Evolutionary conservation across 2,888 invertebrate species (phyloP).

Genomic region (Polymixis lichenea): DNA sequence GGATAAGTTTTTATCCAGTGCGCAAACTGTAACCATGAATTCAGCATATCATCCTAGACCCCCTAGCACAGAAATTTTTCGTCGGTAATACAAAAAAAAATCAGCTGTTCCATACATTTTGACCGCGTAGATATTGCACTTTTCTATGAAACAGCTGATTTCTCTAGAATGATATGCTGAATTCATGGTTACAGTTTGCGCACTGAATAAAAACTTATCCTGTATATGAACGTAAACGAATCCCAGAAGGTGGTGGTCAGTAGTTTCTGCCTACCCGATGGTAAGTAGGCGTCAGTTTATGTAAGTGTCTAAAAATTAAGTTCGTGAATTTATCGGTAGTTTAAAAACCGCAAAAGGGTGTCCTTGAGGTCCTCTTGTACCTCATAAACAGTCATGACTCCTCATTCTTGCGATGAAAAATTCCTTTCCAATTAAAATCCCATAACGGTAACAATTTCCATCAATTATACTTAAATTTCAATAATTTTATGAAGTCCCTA

Average conservation of each 20-base stretch:
- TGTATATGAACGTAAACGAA: not conserved
- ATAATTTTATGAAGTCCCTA: constrained; percentile 53
- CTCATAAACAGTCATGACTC: constrained; percentile 16
- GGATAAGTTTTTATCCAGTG: too few relatives aligned
- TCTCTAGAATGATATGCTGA: too few relatives aligned
- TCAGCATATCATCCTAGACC: too few relatives aligned
- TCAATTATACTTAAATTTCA: constrained; percentile 58
- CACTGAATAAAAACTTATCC: too few relatives aligned
- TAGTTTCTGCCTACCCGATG: not conserved
- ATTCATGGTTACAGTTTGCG: too few relatives aligned
- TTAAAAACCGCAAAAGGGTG: not conserved
- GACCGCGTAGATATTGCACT: too few relatives aligned
- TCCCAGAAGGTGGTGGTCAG: not conserved
- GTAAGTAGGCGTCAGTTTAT: not conserved
- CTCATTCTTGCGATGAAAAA: constrained; percentile 23
- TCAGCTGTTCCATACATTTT: too few relatives aligned
- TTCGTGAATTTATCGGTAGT: not conserved
- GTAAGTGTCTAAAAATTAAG: not conserved
- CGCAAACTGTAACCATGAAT: too few relatives aligned
- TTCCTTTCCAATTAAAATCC: constrained; percentile 57
- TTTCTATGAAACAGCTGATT: too few relatives aligned
- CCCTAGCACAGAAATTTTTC: too few relatives aligned
- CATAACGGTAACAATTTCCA: constrained; percentile 42
- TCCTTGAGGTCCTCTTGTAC: not conserved
- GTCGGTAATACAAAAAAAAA: too few relatives aligned